phyloP scores from a whole-genome alignment of 2,888 invertebrate species.

The Morpho deidamia region DNA sequence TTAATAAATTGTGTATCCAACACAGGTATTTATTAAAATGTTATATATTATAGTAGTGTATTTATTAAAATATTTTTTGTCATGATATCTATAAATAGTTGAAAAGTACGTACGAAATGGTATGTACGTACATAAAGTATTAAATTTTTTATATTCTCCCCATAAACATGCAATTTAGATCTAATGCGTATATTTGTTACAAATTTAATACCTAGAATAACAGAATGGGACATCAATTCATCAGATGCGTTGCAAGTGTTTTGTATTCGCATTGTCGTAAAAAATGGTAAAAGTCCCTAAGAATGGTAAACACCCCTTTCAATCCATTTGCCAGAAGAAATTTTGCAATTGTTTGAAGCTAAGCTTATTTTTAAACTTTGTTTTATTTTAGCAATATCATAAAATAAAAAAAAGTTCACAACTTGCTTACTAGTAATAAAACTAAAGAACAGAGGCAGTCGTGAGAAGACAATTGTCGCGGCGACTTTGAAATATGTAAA shows the following conservation, averaged over 20 bases:
- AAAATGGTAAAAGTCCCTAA: constrained; percentile 4
- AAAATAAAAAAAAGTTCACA: constrained; percentile 9
- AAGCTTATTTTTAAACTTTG: constrained; percentile 8
- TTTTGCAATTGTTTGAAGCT: constrained; percentile 19
- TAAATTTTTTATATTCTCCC: too few relatives aligned
- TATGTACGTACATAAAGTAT: too few relatives aligned
- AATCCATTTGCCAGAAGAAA: constrained; percentile 17
- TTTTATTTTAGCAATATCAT: constrained; percentile 17
- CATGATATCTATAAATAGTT: too few relatives aligned
- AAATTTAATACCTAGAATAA: too few relatives aligned
- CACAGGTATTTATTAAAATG: neutral
- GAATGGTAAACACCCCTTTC: constrained; percentile 14
- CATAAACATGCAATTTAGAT: too few relatives aligned
- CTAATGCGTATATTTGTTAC: too few relatives aligned
- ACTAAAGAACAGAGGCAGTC: constrained; percentile 17
- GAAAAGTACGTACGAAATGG: too few relatives aligned
- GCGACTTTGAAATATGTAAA: constrained; percentile 14
- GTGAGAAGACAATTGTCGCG: constrained; percentile 19
- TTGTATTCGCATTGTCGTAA: neutral
- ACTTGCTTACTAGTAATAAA: constrained; percentile 16
- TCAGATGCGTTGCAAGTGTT: neutral
- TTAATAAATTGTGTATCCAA: neutral
- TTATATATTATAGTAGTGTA: too few relatives aligned
- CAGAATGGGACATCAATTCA: too few relatives aligned
- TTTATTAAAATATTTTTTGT: too few relatives aligned